A percentile compares a stretch with the other conserved stretches of the same genome.
Evolutionary conservation across 2,888 invertebrate species (phyloP).

Genomic region (Oxystoma pomonae): DNA sequence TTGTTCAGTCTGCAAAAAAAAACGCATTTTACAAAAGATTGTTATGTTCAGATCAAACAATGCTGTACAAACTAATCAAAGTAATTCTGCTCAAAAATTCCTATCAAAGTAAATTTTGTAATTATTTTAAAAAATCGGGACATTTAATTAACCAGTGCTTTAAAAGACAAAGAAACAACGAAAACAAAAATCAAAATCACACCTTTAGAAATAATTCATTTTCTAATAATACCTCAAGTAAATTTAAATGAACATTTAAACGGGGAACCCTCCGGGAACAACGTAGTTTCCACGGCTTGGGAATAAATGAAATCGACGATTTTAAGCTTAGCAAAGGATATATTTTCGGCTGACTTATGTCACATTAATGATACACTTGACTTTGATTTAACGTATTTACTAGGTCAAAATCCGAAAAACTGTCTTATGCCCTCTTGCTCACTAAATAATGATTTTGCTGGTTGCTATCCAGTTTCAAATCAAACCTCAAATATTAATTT

Average conservation of each 20-base stretch:
- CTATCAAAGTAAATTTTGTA: constrained; percentile 16
- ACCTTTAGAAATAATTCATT: not conserved
- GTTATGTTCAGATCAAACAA: constrained; percentile 4
- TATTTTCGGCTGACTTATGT: not conserved
- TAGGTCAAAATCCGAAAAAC: not conserved
- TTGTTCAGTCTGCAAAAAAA: constrained; percentile 11
- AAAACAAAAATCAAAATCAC: not conserved
- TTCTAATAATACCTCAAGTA: not conserved
- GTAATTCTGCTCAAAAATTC: too few species aligned
- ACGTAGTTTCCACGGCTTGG: constrained; percentile 1
- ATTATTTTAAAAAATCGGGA: constrained; percentile 21
- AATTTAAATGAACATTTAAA: constrained; percentile 4
- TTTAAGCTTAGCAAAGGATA: too few species aligned
- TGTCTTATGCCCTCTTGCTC: not conserved
- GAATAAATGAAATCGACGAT: constrained; percentile 4
- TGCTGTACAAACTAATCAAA: not conserved
- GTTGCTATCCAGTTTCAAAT: not conserved
- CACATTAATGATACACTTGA: not conserved
- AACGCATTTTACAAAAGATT: constrained; percentile 11
- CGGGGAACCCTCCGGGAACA: not conserved
- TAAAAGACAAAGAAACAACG: constrained; percentile 17
- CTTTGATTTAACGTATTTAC: not conserved
- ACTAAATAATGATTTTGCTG: not conserved
- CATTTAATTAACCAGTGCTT: constrained; percentile 18
- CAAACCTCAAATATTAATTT: too few species aligned